Evolutionary conservation across 2,113 vertebrate genomes (phyloP).

Genomic region (Motacilla alba): DNA sequence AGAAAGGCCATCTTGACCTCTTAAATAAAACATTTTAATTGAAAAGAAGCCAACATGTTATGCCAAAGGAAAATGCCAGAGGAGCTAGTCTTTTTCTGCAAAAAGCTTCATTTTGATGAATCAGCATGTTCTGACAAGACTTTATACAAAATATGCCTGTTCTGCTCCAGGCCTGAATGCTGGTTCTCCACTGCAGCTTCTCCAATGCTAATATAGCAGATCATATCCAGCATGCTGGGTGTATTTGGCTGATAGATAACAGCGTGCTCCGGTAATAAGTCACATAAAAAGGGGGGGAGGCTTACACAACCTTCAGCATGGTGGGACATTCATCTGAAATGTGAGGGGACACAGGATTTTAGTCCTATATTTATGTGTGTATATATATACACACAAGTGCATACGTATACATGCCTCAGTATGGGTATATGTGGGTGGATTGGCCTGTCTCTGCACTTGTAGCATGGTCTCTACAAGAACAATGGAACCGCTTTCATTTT

Average conservation of each 20-base stretch:
- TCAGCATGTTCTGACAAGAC: not conserved
- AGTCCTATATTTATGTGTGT: accelerated
- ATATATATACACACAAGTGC: accelerated
- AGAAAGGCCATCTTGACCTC: not conserved
- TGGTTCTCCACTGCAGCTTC: not conserved
- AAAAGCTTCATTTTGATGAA: not conserved
- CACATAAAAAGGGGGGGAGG: not conserved
- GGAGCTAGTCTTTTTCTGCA: not conserved
- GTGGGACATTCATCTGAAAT: not conserved
- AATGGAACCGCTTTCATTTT: not conserved
- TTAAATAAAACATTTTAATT: not conserved
- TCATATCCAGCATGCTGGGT: not conserved
- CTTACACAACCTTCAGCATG: not conserved
- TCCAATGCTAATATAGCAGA: not conserved
- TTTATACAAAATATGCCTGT: not conserved
- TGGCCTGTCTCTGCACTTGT: not conserved
- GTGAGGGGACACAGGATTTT: not conserved
- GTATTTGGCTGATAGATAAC: not conserved
- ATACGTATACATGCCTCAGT: not conserved
- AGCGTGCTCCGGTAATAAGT: not conserved
- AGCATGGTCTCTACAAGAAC: not conserved
- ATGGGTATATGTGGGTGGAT: not conserved
- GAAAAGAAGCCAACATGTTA: not conserved
- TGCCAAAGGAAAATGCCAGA: not conserved
- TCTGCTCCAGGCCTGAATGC: not conserved